Conservation (phyloP, 1,140 invertebrate genomes). For the Caenorhabditis tropicalis region DNA sequence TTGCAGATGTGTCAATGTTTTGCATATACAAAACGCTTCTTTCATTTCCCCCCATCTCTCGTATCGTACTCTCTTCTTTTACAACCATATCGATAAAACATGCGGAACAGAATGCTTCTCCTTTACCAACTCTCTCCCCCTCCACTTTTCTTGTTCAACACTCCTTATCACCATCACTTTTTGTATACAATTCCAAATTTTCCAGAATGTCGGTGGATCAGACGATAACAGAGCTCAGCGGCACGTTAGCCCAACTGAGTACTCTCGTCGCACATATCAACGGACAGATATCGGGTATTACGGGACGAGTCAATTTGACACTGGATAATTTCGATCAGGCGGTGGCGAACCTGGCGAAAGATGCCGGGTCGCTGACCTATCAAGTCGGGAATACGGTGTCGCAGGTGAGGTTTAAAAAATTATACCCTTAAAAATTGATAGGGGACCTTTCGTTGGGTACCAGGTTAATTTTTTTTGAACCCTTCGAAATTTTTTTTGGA, state of each 20-base stretch:
- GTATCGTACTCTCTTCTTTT: background rate
- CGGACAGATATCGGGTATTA: conserved; percentile 64
- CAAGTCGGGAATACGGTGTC: conserved; percentile 67
- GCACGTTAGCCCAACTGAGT: conserved; percentile 63
- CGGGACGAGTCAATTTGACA: conserved; percentile 64
- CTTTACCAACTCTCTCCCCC: background rate
- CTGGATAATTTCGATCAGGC: conserved; percentile 66
- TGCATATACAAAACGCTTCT: background rate
- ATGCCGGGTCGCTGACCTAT: conserved; percentile 62
- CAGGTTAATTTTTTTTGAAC: too few species aligned
- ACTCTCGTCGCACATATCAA: conserved; percentile 66
- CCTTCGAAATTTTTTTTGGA: too few species aligned
- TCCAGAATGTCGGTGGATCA: conserved; percentile 67
- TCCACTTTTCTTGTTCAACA: background rate
- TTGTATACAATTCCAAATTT: too few species aligned
- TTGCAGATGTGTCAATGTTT: conserved; percentile 24
- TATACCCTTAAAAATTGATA: too few species aligned
- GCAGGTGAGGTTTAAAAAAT: conserved; percentile 59
- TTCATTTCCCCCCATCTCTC: background rate
- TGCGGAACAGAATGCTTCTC: conserved; percentile 25
- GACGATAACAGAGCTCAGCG: conserved; percentile 65
- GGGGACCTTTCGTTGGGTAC: too few species aligned
- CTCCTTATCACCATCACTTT: background rate
- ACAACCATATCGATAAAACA: conserved; percentile 29
- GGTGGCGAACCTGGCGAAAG: conserved; percentile 53